A percentile compares a stretch with the other conserved stretches of the same genome.
Evolutionary conservation across 2,113 vertebrate species (phyloP).

Genomic region (Eptesicus fuscus): DNA sequence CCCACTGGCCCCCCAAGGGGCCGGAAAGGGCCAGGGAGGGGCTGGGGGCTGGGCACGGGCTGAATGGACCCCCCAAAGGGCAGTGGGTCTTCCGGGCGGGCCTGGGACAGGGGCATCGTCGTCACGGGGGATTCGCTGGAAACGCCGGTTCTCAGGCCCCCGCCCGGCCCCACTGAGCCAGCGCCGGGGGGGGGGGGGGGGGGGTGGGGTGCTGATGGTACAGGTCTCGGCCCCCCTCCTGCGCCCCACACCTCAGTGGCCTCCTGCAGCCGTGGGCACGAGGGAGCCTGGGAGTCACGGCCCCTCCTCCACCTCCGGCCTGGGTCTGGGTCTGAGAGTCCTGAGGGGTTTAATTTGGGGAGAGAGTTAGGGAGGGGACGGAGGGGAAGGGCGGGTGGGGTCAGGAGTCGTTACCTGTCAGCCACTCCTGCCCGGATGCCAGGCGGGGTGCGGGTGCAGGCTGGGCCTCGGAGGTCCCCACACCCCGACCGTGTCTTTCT

Average conservation of each 20-base stretch:
- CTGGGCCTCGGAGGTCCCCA: background rate
- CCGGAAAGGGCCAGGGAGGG: background rate
- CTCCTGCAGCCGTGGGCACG: background rate
- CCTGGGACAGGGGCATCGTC: background rate
- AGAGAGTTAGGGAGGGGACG: too few species aligned
- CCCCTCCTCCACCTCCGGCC: background rate
- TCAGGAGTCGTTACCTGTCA: fast-evolving
- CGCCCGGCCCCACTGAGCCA: background rate
- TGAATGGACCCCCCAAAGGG: background rate
- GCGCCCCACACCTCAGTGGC: background rate
- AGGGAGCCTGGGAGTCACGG: background rate
- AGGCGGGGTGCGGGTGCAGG: background rate
- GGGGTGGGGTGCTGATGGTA: background rate
- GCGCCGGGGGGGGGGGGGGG: background rate
- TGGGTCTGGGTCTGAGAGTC: background rate
- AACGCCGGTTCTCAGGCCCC: background rate
- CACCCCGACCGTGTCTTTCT: background rate
- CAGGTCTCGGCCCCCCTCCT: background rate
- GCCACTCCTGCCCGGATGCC: background rate
- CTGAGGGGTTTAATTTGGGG: background rate
- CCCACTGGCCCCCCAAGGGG: too few species aligned
- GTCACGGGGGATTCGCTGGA: background rate
- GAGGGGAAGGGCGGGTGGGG: background rate
- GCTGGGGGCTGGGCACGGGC: background rate
- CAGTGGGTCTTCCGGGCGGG: background rate